A percentile compares a stretch with the other conserved stretches of the same genome.
These are phyloP conservation scores for Drosophila barbarae DNA, from an alignment of 2,888 invertebrate species.

Conservation along the genomic window DNA sequence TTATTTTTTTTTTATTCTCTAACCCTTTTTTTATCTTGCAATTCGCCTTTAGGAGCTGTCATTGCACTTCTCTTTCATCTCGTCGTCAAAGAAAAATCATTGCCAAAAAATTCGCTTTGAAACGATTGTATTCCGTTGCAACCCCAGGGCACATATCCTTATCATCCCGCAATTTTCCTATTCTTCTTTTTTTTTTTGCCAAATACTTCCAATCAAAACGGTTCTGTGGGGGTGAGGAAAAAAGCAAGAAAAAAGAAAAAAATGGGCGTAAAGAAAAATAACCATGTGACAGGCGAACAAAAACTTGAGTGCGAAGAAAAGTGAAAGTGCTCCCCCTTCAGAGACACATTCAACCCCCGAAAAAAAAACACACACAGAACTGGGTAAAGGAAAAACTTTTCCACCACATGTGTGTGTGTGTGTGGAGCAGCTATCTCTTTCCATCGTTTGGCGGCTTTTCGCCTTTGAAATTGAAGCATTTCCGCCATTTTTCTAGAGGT, in stretches of 20 bases:
- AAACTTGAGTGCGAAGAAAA: slow-evolving; percentile 66
- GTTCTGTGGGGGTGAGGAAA: slow-evolving; percentile 13
- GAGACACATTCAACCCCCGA: slow-evolving; percentile 57
- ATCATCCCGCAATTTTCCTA: neutral
- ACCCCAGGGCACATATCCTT: slow-evolving; percentile 32
- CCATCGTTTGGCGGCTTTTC: slow-evolving; percentile 49
- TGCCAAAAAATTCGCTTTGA: slow-evolving; percentile 65
- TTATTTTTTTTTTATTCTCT: neutral
- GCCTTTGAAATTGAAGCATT: slow-evolving; percentile 73
- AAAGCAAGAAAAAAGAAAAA: slow-evolving; percentile 3
- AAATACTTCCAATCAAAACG: slow-evolving; percentile 65
- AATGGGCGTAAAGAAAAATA: slow-evolving; percentile 36
- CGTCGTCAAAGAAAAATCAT: slow-evolving; percentile 60
- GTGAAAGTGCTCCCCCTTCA: slow-evolving; percentile 59
- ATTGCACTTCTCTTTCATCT: slow-evolving; percentile 38
- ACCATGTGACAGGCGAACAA: slow-evolving; percentile 61
- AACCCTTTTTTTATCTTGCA: slow-evolving; percentile 8
- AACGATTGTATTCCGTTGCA: slow-evolving; percentile 34
- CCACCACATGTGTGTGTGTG: slow-evolving; percentile 28
- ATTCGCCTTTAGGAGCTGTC: slow-evolving; percentile 25
- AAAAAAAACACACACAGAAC: slow-evolving; percentile 33
- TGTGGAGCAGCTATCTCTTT: slow-evolving; percentile 28
- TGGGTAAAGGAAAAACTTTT: slow-evolving; percentile 25
- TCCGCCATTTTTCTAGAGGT: slow-evolving; percentile 68
- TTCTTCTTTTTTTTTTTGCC: slow-evolving; percentile 3